These are phyloP conservation scores for Sebastiscus tertius DNA, from an alignment of 2,797 vertebrate genomes.

Conservation along the genomic window DNA sequence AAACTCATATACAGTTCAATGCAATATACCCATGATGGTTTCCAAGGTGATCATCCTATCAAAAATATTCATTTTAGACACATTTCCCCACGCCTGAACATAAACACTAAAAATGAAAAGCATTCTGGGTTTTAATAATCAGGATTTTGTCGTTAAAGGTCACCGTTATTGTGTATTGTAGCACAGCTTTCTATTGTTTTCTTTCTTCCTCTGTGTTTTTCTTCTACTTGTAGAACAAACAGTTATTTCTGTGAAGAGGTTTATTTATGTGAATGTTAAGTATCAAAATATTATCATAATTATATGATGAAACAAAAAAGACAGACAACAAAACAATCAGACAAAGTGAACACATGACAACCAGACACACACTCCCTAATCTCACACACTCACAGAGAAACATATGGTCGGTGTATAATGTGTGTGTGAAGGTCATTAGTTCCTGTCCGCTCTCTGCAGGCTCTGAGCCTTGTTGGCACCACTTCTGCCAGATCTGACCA, in stretches of 20 bases:
- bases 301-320: background rate
- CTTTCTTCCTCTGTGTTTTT: background rate
- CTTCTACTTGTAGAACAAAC: background rate
- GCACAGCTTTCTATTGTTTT: background rate
- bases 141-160: background rate
- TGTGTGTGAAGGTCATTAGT: constrained; percentile 72
- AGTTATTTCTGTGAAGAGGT: background rate
- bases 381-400: background rate
- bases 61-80: background rate
- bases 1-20: background rate
- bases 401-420: constrained; percentile 59
- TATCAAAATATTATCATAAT: no score
- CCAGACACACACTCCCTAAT: background rate
- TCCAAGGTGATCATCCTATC: background rate
- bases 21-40: background rate
- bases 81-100: background rate
- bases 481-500: constrained; percentile 62
- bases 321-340: background rate
- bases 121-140: background rate
- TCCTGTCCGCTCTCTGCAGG: constrained; percentile 63
- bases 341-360: background rate
- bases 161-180: no score
- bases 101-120: background rate
- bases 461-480: constrained; percentile 53
- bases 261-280: background rate